Evolutionary conservation across 2,113 vertebrate genomes (phyloP).

Genomic region (Ptyas mucosa): DNA sequence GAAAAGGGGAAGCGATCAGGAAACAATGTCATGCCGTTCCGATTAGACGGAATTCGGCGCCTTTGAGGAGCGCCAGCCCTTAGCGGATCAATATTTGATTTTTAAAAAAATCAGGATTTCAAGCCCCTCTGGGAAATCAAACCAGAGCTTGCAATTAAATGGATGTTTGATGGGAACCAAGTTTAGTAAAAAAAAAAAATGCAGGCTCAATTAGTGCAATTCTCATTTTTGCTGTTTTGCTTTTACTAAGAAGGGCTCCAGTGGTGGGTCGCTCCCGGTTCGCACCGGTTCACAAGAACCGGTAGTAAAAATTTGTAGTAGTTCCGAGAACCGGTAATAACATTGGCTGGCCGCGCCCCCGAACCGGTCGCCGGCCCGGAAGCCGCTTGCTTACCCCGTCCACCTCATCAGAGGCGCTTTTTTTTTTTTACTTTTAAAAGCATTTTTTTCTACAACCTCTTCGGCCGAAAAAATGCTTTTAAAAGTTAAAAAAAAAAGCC

Average conservation of each 20-base stretch:
- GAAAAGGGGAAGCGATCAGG: slow-evolving; percentile 6
- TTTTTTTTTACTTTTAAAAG: too few species aligned
- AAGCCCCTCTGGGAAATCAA: slow-evolving; percentile 17
- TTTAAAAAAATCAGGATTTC: neutral
- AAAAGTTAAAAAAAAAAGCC: too few species aligned
- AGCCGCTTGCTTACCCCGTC: too few species aligned
- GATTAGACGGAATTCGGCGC: slow-evolving; percentile 14
- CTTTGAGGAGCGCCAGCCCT: neutral
- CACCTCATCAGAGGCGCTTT: too few species aligned
- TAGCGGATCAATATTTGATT: neutral
- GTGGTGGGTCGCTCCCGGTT: too few species aligned
- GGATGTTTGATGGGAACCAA: neutral
- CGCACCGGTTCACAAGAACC: too few species aligned
- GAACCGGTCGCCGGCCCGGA: too few species aligned
- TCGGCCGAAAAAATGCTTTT: too few species aligned
- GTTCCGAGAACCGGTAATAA: too few species aligned
- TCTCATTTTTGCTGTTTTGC: neutral
- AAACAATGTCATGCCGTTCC: neutral
- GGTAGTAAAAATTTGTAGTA: too few species aligned
- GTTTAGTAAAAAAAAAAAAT: neutral
- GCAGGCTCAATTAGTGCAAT: neutral
- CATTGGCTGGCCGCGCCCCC: too few species aligned
- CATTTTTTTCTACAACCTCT: too few species aligned
- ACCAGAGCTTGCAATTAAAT: neutral
- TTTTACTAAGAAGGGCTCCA: neutral